phyloP scores from a whole-genome alignment of 2,113 vertebrate species.

The Oophaga pumilio region DNA sequence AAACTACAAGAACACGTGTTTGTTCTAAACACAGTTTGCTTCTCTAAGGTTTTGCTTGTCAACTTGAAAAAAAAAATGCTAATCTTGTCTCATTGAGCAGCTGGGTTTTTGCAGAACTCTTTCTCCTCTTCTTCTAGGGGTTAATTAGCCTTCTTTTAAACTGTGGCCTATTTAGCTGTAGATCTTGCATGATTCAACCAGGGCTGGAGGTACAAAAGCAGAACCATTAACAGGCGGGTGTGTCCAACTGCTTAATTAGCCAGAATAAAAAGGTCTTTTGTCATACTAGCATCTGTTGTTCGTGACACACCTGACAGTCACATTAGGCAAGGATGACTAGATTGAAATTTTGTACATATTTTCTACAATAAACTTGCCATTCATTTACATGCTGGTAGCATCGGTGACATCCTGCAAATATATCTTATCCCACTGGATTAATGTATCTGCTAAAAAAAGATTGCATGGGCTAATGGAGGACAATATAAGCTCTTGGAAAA shows the following conservation, averaged over 20 bases:
- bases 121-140: slow-evolving; percentile 62
- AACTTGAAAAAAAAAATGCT: slow-evolving; percentile 66
- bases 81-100: slow-evolving; percentile 71
- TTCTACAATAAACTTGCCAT: slow-evolving; percentile 61
- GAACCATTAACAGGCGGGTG: slow-evolving; percentile 69
- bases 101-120: slow-evolving; percentile 68
- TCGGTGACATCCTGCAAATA: slow-evolving; percentile 63
- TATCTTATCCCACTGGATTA: slow-evolving; percentile 64
- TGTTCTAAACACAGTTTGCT: slow-evolving; percentile 65
- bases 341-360: slow-evolving; percentile 64
- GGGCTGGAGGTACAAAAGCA: slow-evolving; percentile 65
- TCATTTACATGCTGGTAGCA: slow-evolving; percentile 60
- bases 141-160: slow-evolving; percentile 77
- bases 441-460: slow-evolving; percentile 61
- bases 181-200: slow-evolving; percentile 66
- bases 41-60: slow-evolving; percentile 63
- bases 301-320: slow-evolving; percentile 72
- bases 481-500: neutral
- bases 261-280: slow-evolving; percentile 75
- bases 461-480: slow-evolving; percentile 57
- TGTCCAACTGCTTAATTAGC: slow-evolving; percentile 76
- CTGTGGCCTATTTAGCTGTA: slow-evolving; percentile 69
- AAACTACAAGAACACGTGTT: slow-evolving; percentile 62
- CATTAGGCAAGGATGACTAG: slow-evolving; percentile 70
- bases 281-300: slow-evolving; percentile 74